Evolutionary conservation across 2,888 invertebrate species (phyloP).

Genomic region (Tanypteryx hageni): DNA sequence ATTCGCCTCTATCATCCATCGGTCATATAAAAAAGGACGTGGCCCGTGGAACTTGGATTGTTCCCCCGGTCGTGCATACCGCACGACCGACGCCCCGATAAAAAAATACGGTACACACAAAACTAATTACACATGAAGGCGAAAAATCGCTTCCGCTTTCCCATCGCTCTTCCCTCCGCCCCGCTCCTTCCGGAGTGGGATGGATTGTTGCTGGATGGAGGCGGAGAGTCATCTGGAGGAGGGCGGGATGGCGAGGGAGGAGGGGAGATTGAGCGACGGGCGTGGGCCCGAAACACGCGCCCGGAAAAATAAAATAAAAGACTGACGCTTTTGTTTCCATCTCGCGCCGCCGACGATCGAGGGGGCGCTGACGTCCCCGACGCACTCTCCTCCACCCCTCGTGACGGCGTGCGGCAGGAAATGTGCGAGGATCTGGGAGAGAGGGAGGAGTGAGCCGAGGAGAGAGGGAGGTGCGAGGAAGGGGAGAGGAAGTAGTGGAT

Average conservation of each 20-base stretch:
- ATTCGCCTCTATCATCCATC: not conserved
- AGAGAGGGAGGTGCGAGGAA: not conserved
- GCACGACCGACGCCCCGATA: not conserved
- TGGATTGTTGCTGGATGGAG: not conserved
- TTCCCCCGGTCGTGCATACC: not conserved
- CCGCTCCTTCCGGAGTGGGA: slow-evolving; percentile 15
- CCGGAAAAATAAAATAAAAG: slow-evolving; percentile 21
- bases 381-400: too few species aligned
- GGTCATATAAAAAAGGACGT: too few species aligned
- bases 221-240: not conserved
- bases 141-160: slow-evolving; percentile 46
- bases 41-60: too few species aligned
- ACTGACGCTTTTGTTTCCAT: not conserved
- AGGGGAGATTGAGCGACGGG: not conserved
- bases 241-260: not conserved
- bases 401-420: slow-evolving; percentile 49
- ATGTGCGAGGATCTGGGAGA: slow-evolving; percentile 23
- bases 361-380: not conserved
- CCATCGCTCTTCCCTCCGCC: not conserved
- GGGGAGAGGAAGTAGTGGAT: too few species aligned
- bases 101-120: slow-evolving; percentile 25
- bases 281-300: not conserved
- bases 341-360: not conserved
- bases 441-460: not conserved
- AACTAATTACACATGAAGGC: slow-evolving; percentile 53